phyloP scores from a whole-genome alignment of 2,113 vertebrate species.

The Pluvialis apricaria region DNA sequence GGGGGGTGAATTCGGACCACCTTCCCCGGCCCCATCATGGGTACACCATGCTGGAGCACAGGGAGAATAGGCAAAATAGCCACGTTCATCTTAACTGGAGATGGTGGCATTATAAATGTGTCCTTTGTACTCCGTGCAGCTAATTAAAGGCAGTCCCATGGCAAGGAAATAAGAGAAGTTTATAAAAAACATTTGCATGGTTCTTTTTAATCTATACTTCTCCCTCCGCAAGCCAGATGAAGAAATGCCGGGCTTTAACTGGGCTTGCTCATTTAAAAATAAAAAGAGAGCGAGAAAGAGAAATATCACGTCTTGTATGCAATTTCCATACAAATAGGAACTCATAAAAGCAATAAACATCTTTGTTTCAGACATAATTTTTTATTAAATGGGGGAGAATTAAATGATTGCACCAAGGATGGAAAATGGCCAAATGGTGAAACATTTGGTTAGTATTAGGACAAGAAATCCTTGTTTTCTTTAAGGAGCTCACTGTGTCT shows the following conservation, averaged over 20 bases:
- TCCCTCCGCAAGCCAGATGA: conserved; percentile 78
- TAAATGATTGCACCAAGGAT: background rate
- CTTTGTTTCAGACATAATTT: conserved; percentile 28
- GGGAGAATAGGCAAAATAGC: background rate
- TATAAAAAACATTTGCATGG: conserved; percentile 86
- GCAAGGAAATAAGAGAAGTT: conserved; percentile 76
- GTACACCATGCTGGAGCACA: fast-evolving
- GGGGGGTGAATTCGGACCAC: background rate
- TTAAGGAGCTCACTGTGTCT: background rate
- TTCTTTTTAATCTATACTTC: conserved; percentile 81
- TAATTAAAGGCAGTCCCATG: conserved; percentile 87
- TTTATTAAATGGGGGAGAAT: conserved; percentile 8
- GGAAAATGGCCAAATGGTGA: background rate
- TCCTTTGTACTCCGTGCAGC: conserved; percentile 70
- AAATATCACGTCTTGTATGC: conserved; percentile 15
- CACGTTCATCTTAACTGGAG: background rate
- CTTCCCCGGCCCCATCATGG: background rate
- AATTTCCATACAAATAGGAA: conserved; percentile 23
- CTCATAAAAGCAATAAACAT: conserved; percentile 37
- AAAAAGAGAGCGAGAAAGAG: background rate
- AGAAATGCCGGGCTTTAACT: conserved; percentile 42
- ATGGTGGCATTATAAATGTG: conserved; percentile 55
- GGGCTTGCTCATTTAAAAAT: conserved; percentile 27
- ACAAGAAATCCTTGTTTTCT: conserved; percentile 1
- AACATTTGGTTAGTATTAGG: conserved; percentile 61